Evolutionary conservation across 1,140 invertebrate species (phyloP).

Genomic region (Polypedilum vanderplanki): DNA sequence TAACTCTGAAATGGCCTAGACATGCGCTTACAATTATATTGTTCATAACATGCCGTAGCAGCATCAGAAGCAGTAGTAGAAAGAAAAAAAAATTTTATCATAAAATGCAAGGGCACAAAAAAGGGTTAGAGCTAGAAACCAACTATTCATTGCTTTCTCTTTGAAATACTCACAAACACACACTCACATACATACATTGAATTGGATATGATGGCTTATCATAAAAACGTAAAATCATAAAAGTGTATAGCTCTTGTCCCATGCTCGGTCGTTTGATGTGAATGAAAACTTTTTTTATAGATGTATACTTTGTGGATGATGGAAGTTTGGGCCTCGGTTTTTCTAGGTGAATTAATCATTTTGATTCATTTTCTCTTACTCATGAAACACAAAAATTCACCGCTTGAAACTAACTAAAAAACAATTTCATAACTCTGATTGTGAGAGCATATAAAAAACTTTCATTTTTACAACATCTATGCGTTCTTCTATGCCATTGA

Average conservation of each 20-base stretch:
- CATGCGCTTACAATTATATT: slow-evolving; percentile 24
- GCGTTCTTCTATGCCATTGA: too few species aligned
- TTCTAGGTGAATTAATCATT: too few species aligned
- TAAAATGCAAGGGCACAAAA: slow-evolving; percentile 20
- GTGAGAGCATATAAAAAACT: too few species aligned
- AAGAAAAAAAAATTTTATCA: background rate
- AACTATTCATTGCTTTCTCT: slow-evolving; percentile 4
- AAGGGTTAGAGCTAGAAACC: background rate
- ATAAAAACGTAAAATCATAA: slow-evolving; percentile 28
- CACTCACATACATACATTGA: background rate
- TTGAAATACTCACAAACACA: background rate
- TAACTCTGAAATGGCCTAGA: slow-evolving; percentile 22
- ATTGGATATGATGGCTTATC: slow-evolving; percentile 23
- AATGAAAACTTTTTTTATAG: background rate
- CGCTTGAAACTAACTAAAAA: too few species aligned
- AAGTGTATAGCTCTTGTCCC: background rate
- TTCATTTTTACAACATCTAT: too few species aligned
- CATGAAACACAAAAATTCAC: too few species aligned
- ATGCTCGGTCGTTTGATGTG: slow-evolving; percentile 15
- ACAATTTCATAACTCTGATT: too few species aligned
- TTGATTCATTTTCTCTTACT: too few species aligned
- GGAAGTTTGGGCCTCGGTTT: too few species aligned
- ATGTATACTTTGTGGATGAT: too few species aligned
- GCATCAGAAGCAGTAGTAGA: too few species aligned
- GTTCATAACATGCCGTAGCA: background rate